These are phyloP conservation scores for Oreochromis mossambicus DNA, from an alignment of 2,797 vertebrate genomes.

Conservation along the genomic window DNA sequence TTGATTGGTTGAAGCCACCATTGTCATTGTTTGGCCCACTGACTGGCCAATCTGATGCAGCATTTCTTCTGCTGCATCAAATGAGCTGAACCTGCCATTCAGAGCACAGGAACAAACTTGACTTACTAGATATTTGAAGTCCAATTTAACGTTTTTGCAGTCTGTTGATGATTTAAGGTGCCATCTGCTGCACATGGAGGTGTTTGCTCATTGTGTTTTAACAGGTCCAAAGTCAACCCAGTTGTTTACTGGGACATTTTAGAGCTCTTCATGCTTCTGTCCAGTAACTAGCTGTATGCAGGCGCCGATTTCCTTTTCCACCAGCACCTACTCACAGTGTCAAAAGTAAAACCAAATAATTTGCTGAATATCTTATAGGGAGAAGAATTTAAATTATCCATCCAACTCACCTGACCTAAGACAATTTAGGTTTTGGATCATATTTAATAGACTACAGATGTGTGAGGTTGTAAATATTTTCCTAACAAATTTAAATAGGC, in stretches of 20 bases:
- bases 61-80: background rate
- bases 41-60: slow-evolving; percentile 22
- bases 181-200: background rate
- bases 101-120: background rate
- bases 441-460: background rate
- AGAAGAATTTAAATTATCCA: background rate
- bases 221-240: background rate
- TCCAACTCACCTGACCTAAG: background rate
- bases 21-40: background rate
- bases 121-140: background rate
- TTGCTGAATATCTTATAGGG: background rate
- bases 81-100: slow-evolving; percentile 2
- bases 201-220: background rate
- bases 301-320: background rate
- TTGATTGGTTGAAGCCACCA: slow-evolving; percentile 34
- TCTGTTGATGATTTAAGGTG: background rate
- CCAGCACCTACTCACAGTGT: background rate
- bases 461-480: background rate
- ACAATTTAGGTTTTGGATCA: background rate
- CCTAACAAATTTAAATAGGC: background rate
- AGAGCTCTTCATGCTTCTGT: background rate
- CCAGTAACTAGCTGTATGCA: background rate
- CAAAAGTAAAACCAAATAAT: background rate
- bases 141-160: background rate
- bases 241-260: background rate